Evolutionary conservation across 2,888 invertebrate genomes (phyloP), one percentile per base, ranked within the genome.

Genomic region (Pyralis farinalis): DNA sequence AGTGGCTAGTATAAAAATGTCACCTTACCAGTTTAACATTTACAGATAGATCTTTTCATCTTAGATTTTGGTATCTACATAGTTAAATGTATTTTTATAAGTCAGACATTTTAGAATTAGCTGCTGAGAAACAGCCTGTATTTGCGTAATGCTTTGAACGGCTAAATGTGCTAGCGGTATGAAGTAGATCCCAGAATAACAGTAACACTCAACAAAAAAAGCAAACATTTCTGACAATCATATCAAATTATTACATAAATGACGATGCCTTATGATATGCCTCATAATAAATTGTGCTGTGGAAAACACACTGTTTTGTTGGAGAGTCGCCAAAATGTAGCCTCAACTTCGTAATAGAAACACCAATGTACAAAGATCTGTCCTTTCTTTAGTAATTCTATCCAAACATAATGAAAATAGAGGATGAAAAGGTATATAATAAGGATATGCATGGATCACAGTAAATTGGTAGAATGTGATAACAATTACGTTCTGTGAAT

Each of bases 211-310:
- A 25, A 25, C 25, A 25, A 7, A 25, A 25, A 25, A 16, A 16
- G 16, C 16, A 16, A 16, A 16, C 4, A 2, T 25, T 7, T 25
- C 25, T n/a, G 25, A 29, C 12, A 50, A 49, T 53, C 50, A 57
- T 49, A 48, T 55, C 49, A 55, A 55, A 53, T 59, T 55, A 54
- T 59, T 54, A 54, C 55, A 49, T 48, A 57, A 61, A 59, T 53
- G 55, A 58, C 58, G 51, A 44, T 50, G 48, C 40, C 61, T 65
- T 68, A 67, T 53, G 61, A 60, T 54, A 51, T 59, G 53, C 50
- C 53, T 52, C 47, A 40, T 52, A 53, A 67, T 71, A 70, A 67
- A 70, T 66, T 52, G 53, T 53, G 55, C 60, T 55, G 63, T 63
- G 54, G 60, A 58, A 54, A 62, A 63, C 62, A 66, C 55, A 64